Base-by-base conservation (phyloP, 2,888 invertebrate species). In the Trimorus sp. region DNA sequence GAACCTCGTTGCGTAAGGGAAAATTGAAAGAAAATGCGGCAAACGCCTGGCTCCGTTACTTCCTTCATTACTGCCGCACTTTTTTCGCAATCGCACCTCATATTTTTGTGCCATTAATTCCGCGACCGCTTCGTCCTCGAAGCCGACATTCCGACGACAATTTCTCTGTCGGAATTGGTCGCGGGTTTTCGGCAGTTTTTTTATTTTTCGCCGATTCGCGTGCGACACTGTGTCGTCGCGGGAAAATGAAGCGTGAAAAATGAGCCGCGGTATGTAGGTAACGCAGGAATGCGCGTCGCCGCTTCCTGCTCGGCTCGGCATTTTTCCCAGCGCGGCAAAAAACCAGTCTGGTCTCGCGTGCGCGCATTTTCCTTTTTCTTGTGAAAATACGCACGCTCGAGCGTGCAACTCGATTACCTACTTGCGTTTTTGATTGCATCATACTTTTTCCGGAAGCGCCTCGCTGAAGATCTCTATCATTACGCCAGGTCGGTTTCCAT, bases 391-490 rank as follows among this genome's bases (percentile, higher is more conserved):
- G 71, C 78, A 48, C 66, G 59, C 75, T 51, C 58, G 68, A 59
- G 69, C 51, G 77, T 53, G 66, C 79, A 60, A 74, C 73, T 79
- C 79, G 79, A 79, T 79, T 74, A 79, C 79, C 79, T 62, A 79
- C 68, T 79, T 59, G 73, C 73, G 62, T 48, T 66, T 73, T 58
- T 68, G 7, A 59, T 73, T 79, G 73, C 79, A 62, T 79, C 79
- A 79, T 68, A 79, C 73, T 79, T 74, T 74, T 79, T 79, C 79
- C 79, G 79, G 73, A 79, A 79, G 79, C 51, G 45, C 49, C 69
- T 26, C n/a, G 51, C 59, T n/a, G 15, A 11, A 9, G 12, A 38
- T 65, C 38, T 38, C 40, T 37, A 38, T 49, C 53, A 37, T 48
- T 53, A 53, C 9, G 37, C 36, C 51, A 1, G 1, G 7, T 54